Base-by-base conservation (phyloP, 2,113 vertebrate species). In the Xyliphius kryptos region DNA sequence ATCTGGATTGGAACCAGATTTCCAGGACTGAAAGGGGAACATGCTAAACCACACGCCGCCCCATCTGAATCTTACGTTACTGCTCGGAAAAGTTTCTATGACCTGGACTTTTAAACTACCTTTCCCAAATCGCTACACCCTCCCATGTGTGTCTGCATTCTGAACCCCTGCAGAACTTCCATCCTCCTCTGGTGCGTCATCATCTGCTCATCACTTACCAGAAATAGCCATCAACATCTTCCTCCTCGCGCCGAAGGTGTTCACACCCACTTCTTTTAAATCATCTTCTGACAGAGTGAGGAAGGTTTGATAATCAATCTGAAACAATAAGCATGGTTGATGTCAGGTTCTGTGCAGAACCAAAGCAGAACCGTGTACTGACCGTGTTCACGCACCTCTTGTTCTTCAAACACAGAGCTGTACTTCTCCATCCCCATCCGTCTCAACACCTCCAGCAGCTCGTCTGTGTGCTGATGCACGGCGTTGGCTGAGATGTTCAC, bases 291-390 rank as follows among this genome's bases (percentile, higher is more conserved):
- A 87, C 49, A 89, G 81, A 11, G 86, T 87, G 50, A 89, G 80
- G 71, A 89, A 89, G 1, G 87, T 88, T 73, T 87, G 88, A 70
- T 82, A 88, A 75, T 89, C 88, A 6, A 89, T 87, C 88, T 89
- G 75, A 48, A 48, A 43, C n/a, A 22, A 55, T 59, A 61, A 16
- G 68, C 14, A 17, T 6, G 0, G 36, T 12, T 9, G 16, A 52
- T 2, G 2, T 41, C 2, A 19, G 12, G 13, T 54, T 63, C 50
- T 62, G 32, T 22, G 14, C 13, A 32, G 2, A 54, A 46, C 26
- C 6, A 10, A 36, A 12, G 36, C 1, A 9, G 17, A 13, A 19
- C 7, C 13, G 9, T 43, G 11, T 26, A 21, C 14, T 22, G 8
- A 57, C n/a, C 1, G 1, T 46, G 56, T 17, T 21, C 62, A 15